Percentiles rank a stretch among this genome's conserved stretches.
phyloP scores from a whole-genome alignment of 2,888 invertebrate genomes.

The Colletes collaris region DNA sequence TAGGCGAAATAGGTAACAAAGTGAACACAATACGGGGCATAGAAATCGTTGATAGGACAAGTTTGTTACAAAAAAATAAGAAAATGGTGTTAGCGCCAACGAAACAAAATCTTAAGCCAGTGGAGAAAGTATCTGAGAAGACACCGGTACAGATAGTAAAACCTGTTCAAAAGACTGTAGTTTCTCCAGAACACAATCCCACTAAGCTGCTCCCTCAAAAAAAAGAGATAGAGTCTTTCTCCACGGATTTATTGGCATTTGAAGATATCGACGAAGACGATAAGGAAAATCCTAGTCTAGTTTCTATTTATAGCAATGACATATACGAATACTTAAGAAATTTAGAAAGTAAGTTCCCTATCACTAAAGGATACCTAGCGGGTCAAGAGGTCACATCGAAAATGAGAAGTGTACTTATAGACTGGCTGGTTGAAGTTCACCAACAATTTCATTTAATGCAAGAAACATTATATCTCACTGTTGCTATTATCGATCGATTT shows the following conservation, averaged over 20 bases:
- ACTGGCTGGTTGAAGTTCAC: constrained; percentile 98
- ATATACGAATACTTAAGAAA: constrained; percentile 93
- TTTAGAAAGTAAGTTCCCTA: constrained; percentile 88
- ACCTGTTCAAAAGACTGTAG: constrained; percentile 64
- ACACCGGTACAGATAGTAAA: constrained; percentile 69
- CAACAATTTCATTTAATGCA: constrained; percentile 91
- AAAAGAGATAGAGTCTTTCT: constrained; percentile 72
- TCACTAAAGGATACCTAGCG: constrained; percentile 87
- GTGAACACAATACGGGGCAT: constrained; percentile 81
- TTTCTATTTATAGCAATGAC: constrained; percentile 94
- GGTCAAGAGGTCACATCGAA: constrained; percentile 90
- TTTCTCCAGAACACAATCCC: constrained; percentile 37
- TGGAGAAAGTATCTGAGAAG: constrained; percentile 67
- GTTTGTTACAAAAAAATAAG: constrained; percentile 69
- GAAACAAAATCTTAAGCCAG: constrained; percentile 54
- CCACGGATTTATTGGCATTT: constrained; percentile 80
- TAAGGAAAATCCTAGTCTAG: constrained; percentile 89
- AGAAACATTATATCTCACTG: constrained; percentile 95
- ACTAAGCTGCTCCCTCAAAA: constrained; percentile 18
- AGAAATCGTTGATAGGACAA: constrained; percentile 77
- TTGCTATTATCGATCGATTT: constrained; percentile 95
- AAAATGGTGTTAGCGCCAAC: constrained; percentile 59
- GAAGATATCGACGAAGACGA: constrained; percentile 92
- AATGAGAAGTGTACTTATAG: constrained; percentile 95
- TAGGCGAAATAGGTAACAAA: constrained; percentile 84